Conservation (phyloP, 2,113 vertebrate genomes). For the Platycercus adscitus region DNA sequence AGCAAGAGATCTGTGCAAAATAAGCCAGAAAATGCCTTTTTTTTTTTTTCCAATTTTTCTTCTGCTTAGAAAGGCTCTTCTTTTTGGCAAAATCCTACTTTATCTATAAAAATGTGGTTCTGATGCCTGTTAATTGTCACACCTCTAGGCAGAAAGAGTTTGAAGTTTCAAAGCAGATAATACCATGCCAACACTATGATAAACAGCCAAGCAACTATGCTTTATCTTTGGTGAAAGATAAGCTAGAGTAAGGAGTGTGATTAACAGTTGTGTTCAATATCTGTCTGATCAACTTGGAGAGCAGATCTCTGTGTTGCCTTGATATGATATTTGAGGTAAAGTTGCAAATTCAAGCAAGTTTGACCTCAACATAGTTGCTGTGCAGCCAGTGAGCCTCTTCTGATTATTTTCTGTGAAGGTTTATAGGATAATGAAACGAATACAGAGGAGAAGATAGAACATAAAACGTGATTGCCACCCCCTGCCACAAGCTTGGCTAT, state of each 20-base stretch:
- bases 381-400: neutral
- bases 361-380: constrained; percentile 3
- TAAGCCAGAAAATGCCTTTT: neutral
- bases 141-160: neutral
- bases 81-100: neutral
- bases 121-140: constrained; percentile 4
- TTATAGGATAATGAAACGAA: constrained; percentile 42
- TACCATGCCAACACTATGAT: neutral
- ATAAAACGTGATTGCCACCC: constrained; percentile 18
- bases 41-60: no score
- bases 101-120: neutral
- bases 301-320: constrained; percentile 2
- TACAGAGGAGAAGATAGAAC: neutral
- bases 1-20: neutral
- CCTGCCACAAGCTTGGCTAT: neutral
- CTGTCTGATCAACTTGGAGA: constrained; percentile 31
- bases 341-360: constrained; percentile 32
- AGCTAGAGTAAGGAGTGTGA: constrained; percentile 16
- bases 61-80: neutral
- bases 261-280: constrained; percentile 8
- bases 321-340: neutral
- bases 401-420: constrained; percentile 20
- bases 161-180: constrained; percentile 3
- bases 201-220: neutral
- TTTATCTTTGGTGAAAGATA: constrained; percentile 30